Conservation (phyloP, 2,797 vertebrate species). For the Gastrophryne carolinensis region DNA sequence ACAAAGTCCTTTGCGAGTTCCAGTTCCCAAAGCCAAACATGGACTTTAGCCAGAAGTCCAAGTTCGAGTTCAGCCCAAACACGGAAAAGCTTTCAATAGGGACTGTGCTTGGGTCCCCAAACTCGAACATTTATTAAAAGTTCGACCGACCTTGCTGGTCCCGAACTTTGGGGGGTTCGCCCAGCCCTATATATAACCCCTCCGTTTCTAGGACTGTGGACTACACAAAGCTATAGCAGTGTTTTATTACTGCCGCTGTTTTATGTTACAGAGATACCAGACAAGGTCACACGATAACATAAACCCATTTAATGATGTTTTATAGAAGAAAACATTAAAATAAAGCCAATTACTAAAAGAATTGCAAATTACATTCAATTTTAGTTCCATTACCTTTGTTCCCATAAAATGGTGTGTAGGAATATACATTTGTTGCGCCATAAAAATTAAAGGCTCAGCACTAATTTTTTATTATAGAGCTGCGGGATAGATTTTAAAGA, state of each 20-base stretch:
- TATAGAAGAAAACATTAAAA: constrained; percentile 24
- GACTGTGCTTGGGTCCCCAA: no score
- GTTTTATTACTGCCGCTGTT: not conserved
- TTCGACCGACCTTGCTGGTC: no score
- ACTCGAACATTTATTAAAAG: no score
- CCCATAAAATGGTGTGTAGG: not conserved
- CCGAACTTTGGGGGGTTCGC: no score
- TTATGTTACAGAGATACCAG: not conserved
- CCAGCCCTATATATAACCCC: no score
- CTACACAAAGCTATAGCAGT: no score
- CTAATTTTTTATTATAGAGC: not conserved
- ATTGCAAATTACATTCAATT: constrained; percentile 51
- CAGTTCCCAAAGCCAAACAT: no score
- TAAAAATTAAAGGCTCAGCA: not conserved
- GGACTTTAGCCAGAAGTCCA: no score
- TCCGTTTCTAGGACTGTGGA: no score
- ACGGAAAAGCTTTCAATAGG: no score
- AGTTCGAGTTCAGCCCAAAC: no score
- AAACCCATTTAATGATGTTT: constrained; percentile 18
- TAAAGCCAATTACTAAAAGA: constrained; percentile 49
- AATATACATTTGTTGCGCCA: not conserved
- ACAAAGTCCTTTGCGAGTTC: no score
- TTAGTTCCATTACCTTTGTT: constrained; percentile 36
- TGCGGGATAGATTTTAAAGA: not conserved
- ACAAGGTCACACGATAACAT: not conserved